A percentile compares a stretch with the other conserved stretches of the same genome.
Evolutionary conservation across 2,888 invertebrate species (phyloP).

Genomic region (Rhopalosiphum nymphaeae): DNA sequence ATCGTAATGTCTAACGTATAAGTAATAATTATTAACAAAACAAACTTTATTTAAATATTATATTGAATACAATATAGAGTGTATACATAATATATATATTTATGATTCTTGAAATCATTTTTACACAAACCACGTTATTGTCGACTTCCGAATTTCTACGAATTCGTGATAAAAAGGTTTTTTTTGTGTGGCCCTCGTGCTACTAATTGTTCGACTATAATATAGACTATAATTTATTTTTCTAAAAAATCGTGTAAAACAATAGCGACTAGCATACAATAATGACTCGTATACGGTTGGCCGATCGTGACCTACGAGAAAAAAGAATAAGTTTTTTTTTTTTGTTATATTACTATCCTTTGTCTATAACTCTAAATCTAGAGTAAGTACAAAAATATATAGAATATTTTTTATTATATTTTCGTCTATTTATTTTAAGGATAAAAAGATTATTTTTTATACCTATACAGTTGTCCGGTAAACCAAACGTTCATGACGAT

Average conservation of each 20-base stretch:
- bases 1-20: background rate
- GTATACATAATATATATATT: background rate
- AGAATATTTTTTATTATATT: background rate
- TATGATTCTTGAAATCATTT: background rate
- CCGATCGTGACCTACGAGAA: background rate
- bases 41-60: background rate
- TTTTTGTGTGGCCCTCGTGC: background rate
- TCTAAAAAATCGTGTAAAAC: conserved; percentile 9
- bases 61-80: background rate
- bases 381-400: background rate
- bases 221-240: conserved; percentile 20
- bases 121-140: background rate
- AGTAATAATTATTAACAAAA: background rate
- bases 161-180: background rate
- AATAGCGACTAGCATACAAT: conserved; percentile 2
- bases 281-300: background rate
- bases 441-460: background rate
- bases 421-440: background rate
- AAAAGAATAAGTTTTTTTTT: background rate
- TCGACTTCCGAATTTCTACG: background rate
- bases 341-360: background rate
- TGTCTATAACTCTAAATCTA: background rate
- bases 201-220: background rate
- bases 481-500: background rate
- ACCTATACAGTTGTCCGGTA: background rate